phyloP scores from a whole-genome alignment of 2,797 vertebrate species.

The Podargus strigoides region DNA sequence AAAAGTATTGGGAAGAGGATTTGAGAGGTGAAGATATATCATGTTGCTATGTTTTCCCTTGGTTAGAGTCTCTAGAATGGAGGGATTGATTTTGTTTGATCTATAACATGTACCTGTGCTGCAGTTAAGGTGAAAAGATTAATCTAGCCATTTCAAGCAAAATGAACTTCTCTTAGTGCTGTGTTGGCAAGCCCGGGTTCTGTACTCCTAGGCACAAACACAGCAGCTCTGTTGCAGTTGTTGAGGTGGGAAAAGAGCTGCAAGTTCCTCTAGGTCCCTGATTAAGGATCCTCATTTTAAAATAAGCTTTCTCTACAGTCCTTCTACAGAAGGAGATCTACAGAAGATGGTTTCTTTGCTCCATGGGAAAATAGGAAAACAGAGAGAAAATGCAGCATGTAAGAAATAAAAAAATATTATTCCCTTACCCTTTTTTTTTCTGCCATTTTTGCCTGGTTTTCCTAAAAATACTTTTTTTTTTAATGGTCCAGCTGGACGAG shows the following conservation, averaged over 20 bases:
- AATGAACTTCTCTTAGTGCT: neutral
- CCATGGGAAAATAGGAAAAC: neutral
- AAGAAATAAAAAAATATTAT: neutral
- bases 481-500: neutral
- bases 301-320: neutral
- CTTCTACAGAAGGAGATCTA: neutral
- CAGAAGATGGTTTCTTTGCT: neutral
- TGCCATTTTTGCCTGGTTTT: neutral
- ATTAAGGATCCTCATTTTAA: neutral
- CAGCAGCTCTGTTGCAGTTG: neutral
- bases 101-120: neutral
- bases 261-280: neutral
- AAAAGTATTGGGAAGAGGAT: neutral
- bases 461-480: neutral
- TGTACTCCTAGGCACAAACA: neutral
- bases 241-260: neutral
- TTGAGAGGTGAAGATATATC: neutral
- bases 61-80: neutral
- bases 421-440: neutral
- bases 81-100: neutral
- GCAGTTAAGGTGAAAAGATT: neutral
- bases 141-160: neutral
- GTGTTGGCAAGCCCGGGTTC: neutral
- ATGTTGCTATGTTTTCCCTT: neutral
- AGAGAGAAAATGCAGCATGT: neutral